phyloP scores from a whole-genome alignment of 2,113 vertebrate species.

The Acrocephalus kingi region DNA sequence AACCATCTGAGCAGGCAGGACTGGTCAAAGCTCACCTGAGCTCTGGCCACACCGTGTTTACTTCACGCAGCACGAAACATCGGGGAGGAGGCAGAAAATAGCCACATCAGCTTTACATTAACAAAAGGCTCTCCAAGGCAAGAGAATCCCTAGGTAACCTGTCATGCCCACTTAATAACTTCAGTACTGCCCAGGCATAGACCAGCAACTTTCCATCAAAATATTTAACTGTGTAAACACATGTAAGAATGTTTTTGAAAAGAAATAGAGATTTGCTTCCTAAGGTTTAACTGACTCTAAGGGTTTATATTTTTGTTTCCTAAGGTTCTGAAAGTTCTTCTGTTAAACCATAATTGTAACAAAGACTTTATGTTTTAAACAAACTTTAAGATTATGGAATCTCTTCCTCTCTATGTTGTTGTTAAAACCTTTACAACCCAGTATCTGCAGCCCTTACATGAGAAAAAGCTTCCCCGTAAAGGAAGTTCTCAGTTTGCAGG shows the following conservation, averaged over 20 bases:
- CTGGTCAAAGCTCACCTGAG: constrained; percentile 8
- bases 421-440: neutral
- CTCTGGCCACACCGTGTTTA: neutral
- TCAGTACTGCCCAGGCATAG: neutral
- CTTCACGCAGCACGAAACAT: neutral
- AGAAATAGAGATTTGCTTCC: neutral
- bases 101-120: neutral
- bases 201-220: neutral
- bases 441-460: neutral
- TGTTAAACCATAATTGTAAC: neutral
- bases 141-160: neutral
- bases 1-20: neutral
- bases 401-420: neutral
- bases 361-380: neutral
- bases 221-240: neutral
- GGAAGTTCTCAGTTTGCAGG: neutral
- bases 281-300: neutral
- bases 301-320: neutral
- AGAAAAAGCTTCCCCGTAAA: neutral
- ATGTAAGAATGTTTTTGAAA: neutral
- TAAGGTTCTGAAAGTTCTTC: neutral
- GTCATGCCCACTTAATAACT: neutral
- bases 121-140: neutral
- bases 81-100: neutral
- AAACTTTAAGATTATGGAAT: neutral